phyloP scores from a whole-genome alignment of 2,797 vertebrate species.

The Otolemur crassicaudatus region DNA sequence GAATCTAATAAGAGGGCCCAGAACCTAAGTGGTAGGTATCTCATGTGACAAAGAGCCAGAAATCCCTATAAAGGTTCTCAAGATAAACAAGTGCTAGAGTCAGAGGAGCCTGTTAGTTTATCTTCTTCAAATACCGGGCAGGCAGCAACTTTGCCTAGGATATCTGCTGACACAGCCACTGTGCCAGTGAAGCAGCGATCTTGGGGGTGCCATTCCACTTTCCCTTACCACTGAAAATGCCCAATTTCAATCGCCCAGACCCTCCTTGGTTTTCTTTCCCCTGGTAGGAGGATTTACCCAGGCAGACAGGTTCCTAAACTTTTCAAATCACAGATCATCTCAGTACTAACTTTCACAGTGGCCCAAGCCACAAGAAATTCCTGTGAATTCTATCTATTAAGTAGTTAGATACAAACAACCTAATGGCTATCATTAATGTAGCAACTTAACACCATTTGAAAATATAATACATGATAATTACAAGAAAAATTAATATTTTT shows the following conservation, averaged over 20 bases:
- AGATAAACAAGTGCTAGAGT: conserved; percentile 1
- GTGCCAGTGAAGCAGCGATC: background rate
- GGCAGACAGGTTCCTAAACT: background rate
- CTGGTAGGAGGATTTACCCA: background rate
- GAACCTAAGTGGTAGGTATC: background rate
- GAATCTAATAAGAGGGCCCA: background rate
- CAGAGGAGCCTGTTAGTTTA: background rate
- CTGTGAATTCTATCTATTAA: background rate
- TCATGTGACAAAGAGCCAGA: background rate
- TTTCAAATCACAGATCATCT: background rate
- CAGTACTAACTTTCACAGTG: background rate
- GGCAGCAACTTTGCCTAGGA: background rate
- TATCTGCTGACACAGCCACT: background rate
- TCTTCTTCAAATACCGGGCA: conserved; percentile 6
- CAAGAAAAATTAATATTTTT: background rate
- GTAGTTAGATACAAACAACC: background rate
- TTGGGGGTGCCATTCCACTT: background rate
- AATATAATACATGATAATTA: background rate
- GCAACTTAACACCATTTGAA: background rate
- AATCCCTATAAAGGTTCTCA: background rate
- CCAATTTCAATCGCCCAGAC: background rate
- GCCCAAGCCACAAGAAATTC: background rate
- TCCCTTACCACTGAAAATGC: background rate
- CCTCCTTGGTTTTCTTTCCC: background rate
- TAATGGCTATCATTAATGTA: background rate